Evolutionary conservation across 2,888 invertebrate species (phyloP).

Genomic region (Drosophila bunnanda): DNA sequence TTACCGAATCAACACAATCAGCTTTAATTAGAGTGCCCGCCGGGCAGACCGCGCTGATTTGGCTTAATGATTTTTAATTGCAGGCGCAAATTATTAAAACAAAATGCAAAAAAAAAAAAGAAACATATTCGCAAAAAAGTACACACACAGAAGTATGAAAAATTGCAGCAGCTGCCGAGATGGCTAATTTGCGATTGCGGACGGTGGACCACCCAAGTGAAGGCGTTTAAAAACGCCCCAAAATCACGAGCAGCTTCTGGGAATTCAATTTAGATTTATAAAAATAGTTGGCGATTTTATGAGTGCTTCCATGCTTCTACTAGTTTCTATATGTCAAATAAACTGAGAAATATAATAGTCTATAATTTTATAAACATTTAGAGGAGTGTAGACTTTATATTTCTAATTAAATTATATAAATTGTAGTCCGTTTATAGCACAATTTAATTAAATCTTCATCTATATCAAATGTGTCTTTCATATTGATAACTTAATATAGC

Average conservation of each 20-base stretch:
- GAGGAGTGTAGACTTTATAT: not conserved
- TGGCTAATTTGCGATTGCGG: slow-evolving; percentile 15
- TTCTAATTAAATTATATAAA: not conserved
- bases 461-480: not conserved
- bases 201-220: slow-evolving; percentile 35
- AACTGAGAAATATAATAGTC: not conserved
- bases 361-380: not conserved
- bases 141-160: slow-evolving; percentile 31
- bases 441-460: not conserved
- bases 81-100: slow-evolving; percentile 53
- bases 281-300: not conserved
- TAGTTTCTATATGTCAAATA: not conserved
- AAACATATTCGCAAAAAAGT: slow-evolving; percentile 2
- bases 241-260: not conserved
- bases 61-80: slow-evolving; percentile 71
- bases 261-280: not conserved
- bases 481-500: not conserved
- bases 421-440: not conserved
- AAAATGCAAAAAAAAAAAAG: slow-evolving; percentile 6
- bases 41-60: slow-evolving; percentile 66
- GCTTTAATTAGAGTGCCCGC: slow-evolving; percentile 66
- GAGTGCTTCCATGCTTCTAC: not conserved
- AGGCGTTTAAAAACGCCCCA: slow-evolving; percentile 24
- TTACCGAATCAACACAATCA: slow-evolving; percentile 62
- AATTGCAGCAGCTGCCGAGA: slow-evolving; percentile 38